A percentile compares a stretch with the other conserved stretches of the same genome.
Conservation (phyloP, 2,888 invertebrate genomes). For the Eupithecia centaureata region DNA sequence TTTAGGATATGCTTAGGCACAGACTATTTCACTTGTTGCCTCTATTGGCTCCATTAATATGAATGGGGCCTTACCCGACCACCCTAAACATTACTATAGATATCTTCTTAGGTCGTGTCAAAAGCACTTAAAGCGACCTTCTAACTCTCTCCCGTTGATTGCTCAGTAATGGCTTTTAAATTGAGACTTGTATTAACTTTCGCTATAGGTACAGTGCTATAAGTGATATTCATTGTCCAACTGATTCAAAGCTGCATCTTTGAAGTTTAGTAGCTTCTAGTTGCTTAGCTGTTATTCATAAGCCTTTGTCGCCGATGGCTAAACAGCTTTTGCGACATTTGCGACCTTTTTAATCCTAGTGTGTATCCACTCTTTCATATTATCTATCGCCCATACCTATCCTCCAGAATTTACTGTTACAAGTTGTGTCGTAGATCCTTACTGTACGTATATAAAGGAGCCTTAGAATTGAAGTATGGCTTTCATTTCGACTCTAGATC, state of each 20-base stretch:
- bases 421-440: background rate
- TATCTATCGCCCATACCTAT: background rate
- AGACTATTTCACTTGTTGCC: conserved; percentile 46
- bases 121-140: conserved; percentile 49
- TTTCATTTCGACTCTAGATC: conserved; percentile 19
- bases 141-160: conserved; percentile 55
- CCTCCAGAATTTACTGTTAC: background rate
- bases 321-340: background rate
- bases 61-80: conserved; percentile 52
- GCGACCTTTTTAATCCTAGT: too few relatives aligned
- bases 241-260: background rate
- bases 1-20: conserved; percentile 13
- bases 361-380: background rate
- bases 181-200: conserved; percentile 56
- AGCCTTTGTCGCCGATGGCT: background rate
- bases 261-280: too few relatives aligned
- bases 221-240: background rate
- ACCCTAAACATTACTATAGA: conserved; percentile 20
- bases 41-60: conserved; percentile 48
- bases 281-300: background rate
- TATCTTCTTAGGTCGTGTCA: conserved; percentile 18
- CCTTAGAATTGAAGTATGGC: conserved; percentile 6
- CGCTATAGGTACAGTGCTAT: background rate
- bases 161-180: conserved; percentile 71
- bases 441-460: background rate